Base-by-base conservation (phyloP, 1,140 invertebrate genomes). In the Cylas formicarius region DNA sequence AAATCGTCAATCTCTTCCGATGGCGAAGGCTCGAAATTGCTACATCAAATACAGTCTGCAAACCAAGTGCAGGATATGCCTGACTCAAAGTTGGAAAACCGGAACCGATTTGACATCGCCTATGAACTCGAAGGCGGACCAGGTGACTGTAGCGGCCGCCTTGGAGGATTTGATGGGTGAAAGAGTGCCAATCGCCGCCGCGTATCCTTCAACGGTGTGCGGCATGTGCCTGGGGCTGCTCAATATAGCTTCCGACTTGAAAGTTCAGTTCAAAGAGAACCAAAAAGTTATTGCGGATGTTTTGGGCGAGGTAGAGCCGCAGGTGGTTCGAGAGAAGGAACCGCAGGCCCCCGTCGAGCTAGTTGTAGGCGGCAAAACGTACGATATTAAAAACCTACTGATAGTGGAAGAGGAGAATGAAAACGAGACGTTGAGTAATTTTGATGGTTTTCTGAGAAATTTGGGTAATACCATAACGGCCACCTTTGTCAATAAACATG, bases 391-490 rank as follows among this genome's bases (percentile, higher is more conserved):
- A 24, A 46, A 57, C 22, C 11, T 55, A 17, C 18, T 55, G 7
- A 45, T 57, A 24, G 28, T 55, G 18, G 52, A 55, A 48, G 37
- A 44, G 20, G 44, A 42, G 11, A 16, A 35, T 2, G 23, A 49
- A 5, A 21, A 48, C 22, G 23, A 49, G 7, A 23, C 21, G 14
- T n/a, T n/a, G n/a, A 5, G 8, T 2, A 26, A 29, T 42, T 50
- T 29, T 34, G 43, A 52, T 4, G 52, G 52, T 5, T 57, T 57
- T 45, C 45, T 57, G 20, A 47, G 48, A 4, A 57, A 57, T 53
- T 42, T 57, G 8, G 55, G 55, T 2, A 52, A 22, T 34, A 32
- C 27, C 16, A 36, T 57, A 8, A 35, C 27, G 13, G 55, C 53
- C 11, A 23, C 36, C 27, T 55, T 52, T 45, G 50, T 48, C 22